Evolutionary conservation across 2,797 vertebrate genomes (phyloP).

Genomic region (Cuniculus paca): DNA sequence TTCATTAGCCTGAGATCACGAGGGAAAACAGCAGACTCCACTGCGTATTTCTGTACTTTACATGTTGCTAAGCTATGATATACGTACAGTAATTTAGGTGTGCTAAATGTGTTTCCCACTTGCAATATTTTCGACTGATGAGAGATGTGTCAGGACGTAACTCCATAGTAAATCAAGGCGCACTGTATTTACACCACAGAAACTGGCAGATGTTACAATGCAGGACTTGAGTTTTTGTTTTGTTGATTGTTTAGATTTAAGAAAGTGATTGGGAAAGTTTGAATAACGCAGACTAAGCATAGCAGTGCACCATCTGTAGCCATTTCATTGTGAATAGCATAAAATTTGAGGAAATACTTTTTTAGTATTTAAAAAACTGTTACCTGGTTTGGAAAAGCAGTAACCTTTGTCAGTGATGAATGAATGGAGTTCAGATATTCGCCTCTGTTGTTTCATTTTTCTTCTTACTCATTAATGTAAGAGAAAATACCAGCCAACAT

Average conservation of each 20-base stretch:
- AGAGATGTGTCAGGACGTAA: background rate
- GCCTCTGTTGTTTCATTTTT: background rate
- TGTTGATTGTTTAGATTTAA: background rate
- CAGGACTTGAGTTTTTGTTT: background rate
- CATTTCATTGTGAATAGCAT: background rate
- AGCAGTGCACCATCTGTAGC: background rate
- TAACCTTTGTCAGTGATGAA: conserved; percentile 3
- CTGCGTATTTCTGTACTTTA: background rate
- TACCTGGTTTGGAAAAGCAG: background rate
- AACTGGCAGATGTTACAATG: background rate
- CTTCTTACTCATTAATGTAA: conserved; percentile 37
- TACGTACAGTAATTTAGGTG: background rate
- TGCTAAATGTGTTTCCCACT: background rate
- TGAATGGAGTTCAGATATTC: conserved; percentile 3
- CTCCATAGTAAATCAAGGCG: background rate
- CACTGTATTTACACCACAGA: background rate
- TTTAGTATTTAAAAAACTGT: background rate
- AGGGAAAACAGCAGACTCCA: background rate
- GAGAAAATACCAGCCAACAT: background rate
- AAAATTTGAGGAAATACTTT: background rate
- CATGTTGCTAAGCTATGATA: background rate
- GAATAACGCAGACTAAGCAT: background rate
- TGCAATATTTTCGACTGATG: background rate
- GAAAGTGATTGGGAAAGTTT: background rate
- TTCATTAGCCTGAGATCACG: background rate